These are phyloP conservation scores for Hirtodrosophila histrioides DNA, from an alignment of 2,888 invertebrate species.

Conservation along the genomic window DNA sequence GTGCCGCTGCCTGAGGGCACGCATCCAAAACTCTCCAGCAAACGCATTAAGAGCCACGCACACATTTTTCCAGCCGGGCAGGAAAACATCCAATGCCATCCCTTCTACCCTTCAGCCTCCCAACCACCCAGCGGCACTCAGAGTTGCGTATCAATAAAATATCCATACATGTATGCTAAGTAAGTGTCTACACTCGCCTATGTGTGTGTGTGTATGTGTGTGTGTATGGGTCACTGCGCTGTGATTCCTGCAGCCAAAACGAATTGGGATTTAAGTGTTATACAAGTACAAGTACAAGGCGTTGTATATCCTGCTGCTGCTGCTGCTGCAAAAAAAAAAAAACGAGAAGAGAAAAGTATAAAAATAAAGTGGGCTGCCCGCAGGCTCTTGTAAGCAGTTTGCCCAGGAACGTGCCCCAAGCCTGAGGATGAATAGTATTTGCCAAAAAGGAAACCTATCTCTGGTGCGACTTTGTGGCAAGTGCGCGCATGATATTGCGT, in stretches of 20 bases:
- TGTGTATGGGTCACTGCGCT: constrained; percentile 55
- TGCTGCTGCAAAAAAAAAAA: no score
- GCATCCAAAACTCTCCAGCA: constrained; percentile 24
- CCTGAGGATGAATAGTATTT: constrained; percentile 29
- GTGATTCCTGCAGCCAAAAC: constrained; percentile 71
- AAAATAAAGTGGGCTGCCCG: constrained; percentile 63
- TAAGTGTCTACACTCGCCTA: constrained; percentile 51
- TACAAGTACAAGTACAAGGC: constrained; percentile 65
- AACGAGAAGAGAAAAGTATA: constrained; percentile 30
- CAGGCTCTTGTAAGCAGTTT: constrained; percentile 49
- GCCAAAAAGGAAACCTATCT: constrained; percentile 26
- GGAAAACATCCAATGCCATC: constrained; percentile 23
- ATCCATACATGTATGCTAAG: constrained; percentile 79
- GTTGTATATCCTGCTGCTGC: constrained; percentile 32
- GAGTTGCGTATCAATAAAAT: constrained; percentile 77
- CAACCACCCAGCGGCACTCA: constrained; percentile 49
- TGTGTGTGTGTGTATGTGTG: constrained; percentile 10
- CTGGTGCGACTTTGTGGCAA: constrained; percentile 10
- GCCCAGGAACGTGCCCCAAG: constrained; percentile 52
- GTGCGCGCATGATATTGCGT: constrained; percentile 57
- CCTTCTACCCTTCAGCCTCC: neutral
- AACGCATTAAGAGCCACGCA: constrained; percentile 73
- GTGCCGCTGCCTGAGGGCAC: constrained; percentile 31
- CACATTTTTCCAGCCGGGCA: constrained; percentile 55
- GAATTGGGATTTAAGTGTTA: constrained; percentile 78